Base-by-base conservation (phyloP, 1,140 invertebrate species). In the Psix sp. region DNA sequence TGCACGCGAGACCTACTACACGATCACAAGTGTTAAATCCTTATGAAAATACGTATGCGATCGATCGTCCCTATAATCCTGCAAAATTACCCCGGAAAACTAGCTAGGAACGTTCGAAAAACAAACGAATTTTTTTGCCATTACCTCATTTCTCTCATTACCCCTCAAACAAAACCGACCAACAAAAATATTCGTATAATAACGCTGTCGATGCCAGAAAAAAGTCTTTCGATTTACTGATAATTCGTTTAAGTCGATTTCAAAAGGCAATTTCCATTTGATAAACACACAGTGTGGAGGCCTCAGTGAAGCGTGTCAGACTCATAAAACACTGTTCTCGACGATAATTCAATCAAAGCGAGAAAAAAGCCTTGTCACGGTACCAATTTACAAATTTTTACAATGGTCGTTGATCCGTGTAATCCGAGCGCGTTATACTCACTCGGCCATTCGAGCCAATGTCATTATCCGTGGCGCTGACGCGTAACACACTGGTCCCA, bases 391-490 rank as follows among this genome's bases (percentile, higher is more conserved):
- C 11, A 20, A 36, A 48, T 67, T 57, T 67, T 57, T 59, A 54
- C 46, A 63, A 24, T 26, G 56, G 15, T 21, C 36, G 36, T 56
- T 67, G 48, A 67, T 67, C 29, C 20, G 39, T 46, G 26, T 67
- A 59, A 57, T 67, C 31, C 26, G n/a, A n/a, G n/a, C 10, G 10
- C 40, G 40, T 51, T 54, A 46, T 43, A 43, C 59, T 81, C 7
- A 95, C 89, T 54, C 91, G 88, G 1, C 96, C 96, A 87, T 99
- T 99, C 2, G 95, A 87, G 9, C 96, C 96, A 9, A 93, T 91
- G 84, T 99, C 98, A 2, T 91, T 91, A 83, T 99, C 98, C 0
- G 90, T 92, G 0, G 98, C 97, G 5, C 91, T 90, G 2, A 99
- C 91, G 87, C 96, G 93, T 0, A 95, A 88, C 9, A 99, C 94